Conservation (phyloP, 2,113 vertebrate genomes). For the Grammomys surdaster region DNA sequence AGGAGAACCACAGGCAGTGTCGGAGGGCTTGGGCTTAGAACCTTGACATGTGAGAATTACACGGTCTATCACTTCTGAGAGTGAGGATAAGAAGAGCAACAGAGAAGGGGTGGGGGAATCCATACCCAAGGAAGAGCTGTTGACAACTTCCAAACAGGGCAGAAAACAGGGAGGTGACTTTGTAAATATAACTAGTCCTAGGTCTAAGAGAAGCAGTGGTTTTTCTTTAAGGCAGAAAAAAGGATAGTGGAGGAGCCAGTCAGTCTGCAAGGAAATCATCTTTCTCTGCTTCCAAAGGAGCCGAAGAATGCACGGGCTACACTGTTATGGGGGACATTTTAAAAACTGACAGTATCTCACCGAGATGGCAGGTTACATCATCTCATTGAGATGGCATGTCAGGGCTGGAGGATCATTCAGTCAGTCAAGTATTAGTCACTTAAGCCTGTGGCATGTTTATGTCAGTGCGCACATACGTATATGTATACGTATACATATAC, state of each 20-base stretch:
- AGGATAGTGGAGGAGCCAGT: background rate
- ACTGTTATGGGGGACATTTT: fast-evolving
- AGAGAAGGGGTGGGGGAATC: background rate
- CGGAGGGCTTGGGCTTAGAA: slow-evolving; percentile 1
- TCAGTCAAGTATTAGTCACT: background rate
- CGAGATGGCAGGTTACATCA: background rate
- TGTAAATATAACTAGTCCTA: background rate
- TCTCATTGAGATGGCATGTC: background rate
- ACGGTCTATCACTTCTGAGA: slow-evolving; percentile 68
- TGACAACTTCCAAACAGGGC: background rate
- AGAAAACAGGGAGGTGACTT: background rate
- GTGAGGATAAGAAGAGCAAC: background rate
- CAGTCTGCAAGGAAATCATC: fast-evolving
- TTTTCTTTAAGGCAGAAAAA: background rate
- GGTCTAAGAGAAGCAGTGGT: background rate
- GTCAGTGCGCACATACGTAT: too few relatives aligned
- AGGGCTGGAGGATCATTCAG: background rate
- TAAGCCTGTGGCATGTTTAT: background rate
- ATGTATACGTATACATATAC: background rate
- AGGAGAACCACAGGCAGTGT: background rate
- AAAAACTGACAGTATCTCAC: background rate
- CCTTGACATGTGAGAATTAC: slow-evolving; percentile 73
- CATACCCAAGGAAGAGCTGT: background rate
- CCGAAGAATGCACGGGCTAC: fast-evolving
- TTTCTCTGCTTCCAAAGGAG: background rate